Base-by-base conservation (phyloP, 2,888 invertebrate genomes). In the Arge pagana region DNA sequence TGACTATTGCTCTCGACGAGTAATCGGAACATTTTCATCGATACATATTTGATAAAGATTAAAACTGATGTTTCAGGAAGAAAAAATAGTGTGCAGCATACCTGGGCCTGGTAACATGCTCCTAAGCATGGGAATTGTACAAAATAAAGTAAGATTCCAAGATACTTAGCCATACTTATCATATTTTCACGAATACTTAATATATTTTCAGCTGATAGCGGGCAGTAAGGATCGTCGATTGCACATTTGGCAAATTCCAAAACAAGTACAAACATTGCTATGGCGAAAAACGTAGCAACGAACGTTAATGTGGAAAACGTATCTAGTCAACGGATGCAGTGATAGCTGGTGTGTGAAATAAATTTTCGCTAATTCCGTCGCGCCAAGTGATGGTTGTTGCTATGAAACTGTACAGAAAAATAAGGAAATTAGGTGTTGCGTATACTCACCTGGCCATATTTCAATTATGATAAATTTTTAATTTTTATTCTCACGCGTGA, bases 21-120 rank as follows among this genome's bases (percentile, higher is more conserved):
- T n/a, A n/a, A n/a, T n/a, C n/a, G n/a, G n/a, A n/a, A n/a, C n/a
- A n/a, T n/a, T n/a, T n/a, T n/a, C n/a, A n/a, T n/a, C n/a, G n/a
- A n/a, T n/a, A n/a, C n/a, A n/a, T n/a, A n/a, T n/a, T 15, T 24
- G 33, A 48, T 7, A 15, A 41, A 13, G n/a, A n/a, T n/a, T n/a
- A 35, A 30, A 50, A 36, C 3, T 37, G 45, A 40, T 30, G 52
- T 58, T 59, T 18, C 41, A 74, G 76, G 67, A 69, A 50, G 57
- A 82, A 8, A 70, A 68, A 45, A 82, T 84, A 60, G 67, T 86
- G 51, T 85, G 85, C 24, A 83, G 82, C 58, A 82, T 89, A 61
- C 78, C 83, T 11, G 89, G 89, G 37, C 86, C 88, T 18, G 83
- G 86, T 28, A 86, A 86, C 59, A 85, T 88, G 82, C 78, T 90